Evolutionary conservation across 2,797 vertebrate genomes (phyloP).

Genomic region (Mormyrus hasselquistii): DNA sequence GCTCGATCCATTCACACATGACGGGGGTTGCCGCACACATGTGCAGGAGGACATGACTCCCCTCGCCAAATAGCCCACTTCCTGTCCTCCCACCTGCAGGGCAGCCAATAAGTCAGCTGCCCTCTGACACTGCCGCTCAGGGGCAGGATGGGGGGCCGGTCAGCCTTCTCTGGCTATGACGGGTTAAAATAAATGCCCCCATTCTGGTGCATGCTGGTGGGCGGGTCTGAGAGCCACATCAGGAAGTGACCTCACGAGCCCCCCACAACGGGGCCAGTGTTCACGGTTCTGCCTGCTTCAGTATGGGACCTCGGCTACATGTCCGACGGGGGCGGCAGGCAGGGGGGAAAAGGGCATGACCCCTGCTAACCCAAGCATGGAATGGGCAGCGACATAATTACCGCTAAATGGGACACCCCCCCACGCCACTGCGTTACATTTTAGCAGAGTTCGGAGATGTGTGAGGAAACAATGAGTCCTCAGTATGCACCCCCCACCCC

Average conservation of each 20-base stretch:
- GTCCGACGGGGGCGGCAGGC: conserved; percentile 54
- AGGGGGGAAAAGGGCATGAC: conserved; percentile 64
- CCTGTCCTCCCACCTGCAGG: conserved; percentile 56
- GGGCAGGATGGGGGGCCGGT: conserved; percentile 46
- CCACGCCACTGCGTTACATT: conserved; percentile 59
- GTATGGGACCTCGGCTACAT: conserved; percentile 47
- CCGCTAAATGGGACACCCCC: conserved; percentile 68
- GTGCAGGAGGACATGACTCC: conserved; percentile 29
- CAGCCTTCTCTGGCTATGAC: conserved; percentile 60
- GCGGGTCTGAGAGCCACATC: not conserved
- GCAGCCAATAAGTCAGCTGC: conserved; percentile 53
- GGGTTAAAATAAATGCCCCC: conserved; percentile 68
- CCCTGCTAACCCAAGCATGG: conserved; percentile 60
- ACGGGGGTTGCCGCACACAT: not conserved
- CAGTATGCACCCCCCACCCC: not conserved
- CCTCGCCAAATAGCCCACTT: conserved; percentile 50
- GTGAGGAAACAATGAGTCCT: not conserved
- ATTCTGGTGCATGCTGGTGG: conserved; percentile 59
- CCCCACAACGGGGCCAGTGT: conserved; percentile 56
- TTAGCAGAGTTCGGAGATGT: conserved; percentile 50
- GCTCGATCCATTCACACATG: not conserved
- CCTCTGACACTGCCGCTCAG: conserved; percentile 38
- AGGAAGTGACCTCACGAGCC: conserved; percentile 38
- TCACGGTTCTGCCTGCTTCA: conserved; percentile 10
- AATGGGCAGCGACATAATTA: conserved; percentile 77